A percentile compares a stretch with the other conserved stretches of the same genome.
These are phyloP conservation scores for Molossus alvarezi DNA, from an alignment of 2,797 vertebrate species.

Conservation along the genomic window DNA sequence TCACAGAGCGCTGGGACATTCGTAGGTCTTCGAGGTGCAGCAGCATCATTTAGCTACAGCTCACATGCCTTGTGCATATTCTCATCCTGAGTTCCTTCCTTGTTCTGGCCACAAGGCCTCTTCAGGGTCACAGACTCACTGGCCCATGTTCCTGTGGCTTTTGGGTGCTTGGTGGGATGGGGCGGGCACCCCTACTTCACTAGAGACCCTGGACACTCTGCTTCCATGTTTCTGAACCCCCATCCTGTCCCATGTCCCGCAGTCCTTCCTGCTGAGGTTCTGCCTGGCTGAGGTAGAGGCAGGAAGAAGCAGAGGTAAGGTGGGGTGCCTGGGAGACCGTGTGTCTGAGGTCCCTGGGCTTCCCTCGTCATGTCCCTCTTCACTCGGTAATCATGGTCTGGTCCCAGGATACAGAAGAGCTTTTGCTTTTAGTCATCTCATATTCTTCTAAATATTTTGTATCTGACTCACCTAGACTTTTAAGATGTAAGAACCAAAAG, in stretches of 20 bases:
- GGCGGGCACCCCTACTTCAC: neutral
- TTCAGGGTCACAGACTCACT: neutral
- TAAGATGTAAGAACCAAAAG: neutral
- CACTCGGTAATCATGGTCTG: neutral
- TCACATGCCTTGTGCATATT: neutral
- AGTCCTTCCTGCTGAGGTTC: neutral
- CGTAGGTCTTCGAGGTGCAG: rapidly evolving
- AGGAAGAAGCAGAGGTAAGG: neutral
- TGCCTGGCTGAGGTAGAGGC: neutral
- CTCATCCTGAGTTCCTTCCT: neutral
- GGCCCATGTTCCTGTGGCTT: neutral
- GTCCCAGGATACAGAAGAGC: neutral
- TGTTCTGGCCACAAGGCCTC: neutral
- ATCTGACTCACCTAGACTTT: neutral
- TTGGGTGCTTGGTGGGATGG: neutral
- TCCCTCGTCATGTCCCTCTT: neutral
- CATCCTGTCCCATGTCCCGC: neutral
- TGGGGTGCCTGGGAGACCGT: no score
- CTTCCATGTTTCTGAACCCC: neutral
- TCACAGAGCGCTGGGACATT: neutral
- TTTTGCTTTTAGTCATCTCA: conserved; percentile 5
- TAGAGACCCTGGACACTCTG: neutral
- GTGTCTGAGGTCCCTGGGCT: neutral
- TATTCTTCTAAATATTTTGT: conserved; percentile 14
- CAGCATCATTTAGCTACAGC: neutral